Base-by-base conservation (phyloP, 2,888 invertebrate species). In the Heliconius ethilla region DNA sequence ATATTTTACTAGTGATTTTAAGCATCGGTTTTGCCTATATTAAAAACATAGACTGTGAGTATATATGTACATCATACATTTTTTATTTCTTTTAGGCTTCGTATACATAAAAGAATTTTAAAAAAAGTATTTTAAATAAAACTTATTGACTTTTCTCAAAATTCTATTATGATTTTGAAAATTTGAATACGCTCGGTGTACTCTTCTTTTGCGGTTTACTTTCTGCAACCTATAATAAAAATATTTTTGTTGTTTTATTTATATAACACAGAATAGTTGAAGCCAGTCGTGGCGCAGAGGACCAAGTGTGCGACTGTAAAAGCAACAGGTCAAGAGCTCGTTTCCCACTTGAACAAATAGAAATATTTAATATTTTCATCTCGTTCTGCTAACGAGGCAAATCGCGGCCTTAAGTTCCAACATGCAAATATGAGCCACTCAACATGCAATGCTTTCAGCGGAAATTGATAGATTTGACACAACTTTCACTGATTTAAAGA, bases 151-250 rank as follows among this genome's bases (percentile, higher is more conserved):
- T 25, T 55, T 55, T 29, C 29, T 15, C 11, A 37, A 11, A 29
- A 55, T 13, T 33, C 22, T 6, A 15, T 59, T 92, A 95, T 85
- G 94, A 96, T 91, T 96, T 96, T 82, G 95, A 95, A 84, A 96
- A 96, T 86, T 96, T 96, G 86, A 96, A 96, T n/a, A 96, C 95
- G 76, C 96, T 95, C 3, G 95, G 94, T 1, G 95, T 92, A 40
- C 95, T 93, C 86, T 95, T 96, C 89, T 96, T 96, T 80, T 95
- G 95, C 15, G 95, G 95, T 87, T 95, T 95, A 85, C 93, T 95
- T 85, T 96, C 96, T 18, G 95, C 94, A 27, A 95, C 95, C 96
- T 96, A 86, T 75, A 93, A 75, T 25, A 72, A 79, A 77, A 83
- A 86, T n/a, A 59, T 51, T 51, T 51, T 51, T 51, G 5, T n/a